phyloP scores from a whole-genome alignment of 2,797 vertebrate genomes.

The Fratercula arctica region DNA sequence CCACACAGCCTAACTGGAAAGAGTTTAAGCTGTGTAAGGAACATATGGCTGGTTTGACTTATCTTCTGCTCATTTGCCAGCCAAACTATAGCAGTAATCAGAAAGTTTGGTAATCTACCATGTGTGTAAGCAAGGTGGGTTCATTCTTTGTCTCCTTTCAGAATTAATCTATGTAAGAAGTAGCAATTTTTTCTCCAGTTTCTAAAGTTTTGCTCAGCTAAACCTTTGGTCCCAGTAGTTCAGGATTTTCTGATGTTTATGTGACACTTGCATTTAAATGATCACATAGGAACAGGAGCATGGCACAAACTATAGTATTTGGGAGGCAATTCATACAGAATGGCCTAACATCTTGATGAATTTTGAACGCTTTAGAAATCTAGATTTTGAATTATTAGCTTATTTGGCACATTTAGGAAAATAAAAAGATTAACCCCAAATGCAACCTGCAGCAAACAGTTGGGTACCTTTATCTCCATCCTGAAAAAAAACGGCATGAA shows the following conservation, averaged over 20 bases:
- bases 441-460: background rate
- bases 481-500: background rate
- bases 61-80: background rate
- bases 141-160: background rate
- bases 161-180: background rate
- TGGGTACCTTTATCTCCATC: background rate
- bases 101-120: background rate
- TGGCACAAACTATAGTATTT: background rate
- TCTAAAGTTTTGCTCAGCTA: background rate
- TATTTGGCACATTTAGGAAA: background rate
- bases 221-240: background rate
- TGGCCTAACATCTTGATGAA: background rate
- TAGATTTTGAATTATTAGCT: background rate
- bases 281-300: background rate
- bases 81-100: background rate
- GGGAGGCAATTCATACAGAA: background rate
- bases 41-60: background rate
- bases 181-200: background rate
- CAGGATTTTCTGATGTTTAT: background rate
- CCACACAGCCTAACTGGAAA: background rate
- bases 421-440: background rate
- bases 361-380: background rate
- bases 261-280: background rate
- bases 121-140: background rate
- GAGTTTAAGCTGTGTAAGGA: background rate